Evolutionary conservation across 2,797 vertebrate genomes (phyloP), one percentile per base, ranked within the genome.

Genomic region (Serranus cabrilla): DNA sequence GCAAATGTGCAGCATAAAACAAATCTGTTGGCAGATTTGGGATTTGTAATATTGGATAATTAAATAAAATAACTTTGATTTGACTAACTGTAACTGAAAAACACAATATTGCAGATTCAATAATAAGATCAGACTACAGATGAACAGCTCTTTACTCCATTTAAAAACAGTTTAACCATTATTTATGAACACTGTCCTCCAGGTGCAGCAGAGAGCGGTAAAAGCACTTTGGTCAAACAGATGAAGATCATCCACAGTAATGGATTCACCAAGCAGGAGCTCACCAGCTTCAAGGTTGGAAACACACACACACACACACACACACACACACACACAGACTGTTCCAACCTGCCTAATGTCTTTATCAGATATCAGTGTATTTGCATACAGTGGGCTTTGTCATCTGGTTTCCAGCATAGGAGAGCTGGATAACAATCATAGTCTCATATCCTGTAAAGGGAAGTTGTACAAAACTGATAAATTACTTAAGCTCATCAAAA

Each of bases 191-290:
- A 2, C 37, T 16, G 13, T 52, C 31, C 49, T 52, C 13, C 77
- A 95, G 95, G 95, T 57, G 95, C 95, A 59, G 95, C 93, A n/a
- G 95, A 96, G 79, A 95, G 95, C 42, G 95, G 95, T 1, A 96
- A 96, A 81, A 95, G 95, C 79, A 95, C 95, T 2, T 76, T 96
- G 92, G 95, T 96, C 63, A 96, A 96, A 86, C 95, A 96, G 88
- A 96, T 96, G 95, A 96, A 96, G 88, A 96, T 96, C 70, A 96
- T 96, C 78, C 95, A 96, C 88, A 96, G 95, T 54, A 85, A 94
- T 43, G 95, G 95, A 20, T 96, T 96, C 86, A 94, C 88, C 63
- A 93, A 87, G 62, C 92, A 95, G 37, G 95, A 96, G 71, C 89
- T 96, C 10, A 52, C 17, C 82, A 96, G 94, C 73, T 96, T 96